Conservation (phyloP, 2,888 invertebrate genomes). For the Polydesmus complanatus region DNA sequence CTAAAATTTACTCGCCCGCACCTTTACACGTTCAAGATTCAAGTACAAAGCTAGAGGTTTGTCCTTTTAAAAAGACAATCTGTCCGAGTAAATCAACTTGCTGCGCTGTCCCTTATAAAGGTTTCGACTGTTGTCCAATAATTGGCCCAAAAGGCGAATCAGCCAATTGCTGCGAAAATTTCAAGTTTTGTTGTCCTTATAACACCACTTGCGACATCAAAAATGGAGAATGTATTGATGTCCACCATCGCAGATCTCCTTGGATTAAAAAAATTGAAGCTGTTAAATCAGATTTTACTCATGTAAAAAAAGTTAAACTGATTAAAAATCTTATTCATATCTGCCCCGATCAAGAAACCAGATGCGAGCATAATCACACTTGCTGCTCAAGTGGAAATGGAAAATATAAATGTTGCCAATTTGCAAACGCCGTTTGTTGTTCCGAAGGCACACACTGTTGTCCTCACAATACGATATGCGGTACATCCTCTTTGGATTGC, state of each 20-base stretch:
- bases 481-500: neutral
- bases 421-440: neutral
- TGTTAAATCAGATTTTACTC: neutral
- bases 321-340: neutral
- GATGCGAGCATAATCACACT: neutral
- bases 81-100: neutral
- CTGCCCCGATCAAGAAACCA: neutral
- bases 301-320: neutral
- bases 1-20: neutral
- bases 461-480: neutral
- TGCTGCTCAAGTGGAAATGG: neutral
- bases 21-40: neutral
- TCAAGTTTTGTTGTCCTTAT: neutral
- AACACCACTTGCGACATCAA: slow-evolving; percentile 3
- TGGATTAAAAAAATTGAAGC: slow-evolving; percentile 1
- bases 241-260: neutral
- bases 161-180: slow-evolving; percentile 2
- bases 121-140: neutral
- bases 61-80: neutral
- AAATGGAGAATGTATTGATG: neutral
- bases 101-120: neutral
- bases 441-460: neutral
- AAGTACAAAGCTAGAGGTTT: neutral
- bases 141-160: neutral
- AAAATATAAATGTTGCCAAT: neutral